Conservation (phyloP, 2,113 vertebrate species). For the Ramphastos sulfuratus region DNA sequence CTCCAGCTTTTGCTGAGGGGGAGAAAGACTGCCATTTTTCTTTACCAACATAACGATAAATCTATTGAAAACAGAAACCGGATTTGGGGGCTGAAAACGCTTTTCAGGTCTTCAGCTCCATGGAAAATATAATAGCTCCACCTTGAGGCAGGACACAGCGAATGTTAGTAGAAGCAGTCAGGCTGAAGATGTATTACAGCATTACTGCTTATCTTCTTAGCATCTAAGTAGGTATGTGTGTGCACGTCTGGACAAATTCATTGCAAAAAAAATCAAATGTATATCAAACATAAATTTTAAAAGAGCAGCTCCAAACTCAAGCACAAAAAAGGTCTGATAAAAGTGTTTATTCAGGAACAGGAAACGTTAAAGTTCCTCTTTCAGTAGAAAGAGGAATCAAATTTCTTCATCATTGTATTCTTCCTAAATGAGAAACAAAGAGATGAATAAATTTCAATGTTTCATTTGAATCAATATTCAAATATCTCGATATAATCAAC, state of each 20-base stretch:
- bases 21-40: not conserved
- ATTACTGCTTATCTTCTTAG: not conserved
- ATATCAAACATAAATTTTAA: not conserved
- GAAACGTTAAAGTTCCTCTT: not conserved
- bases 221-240: not conserved
- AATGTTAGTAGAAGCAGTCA: not conserved
- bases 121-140: conserved; percentile 72
- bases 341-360: not conserved
- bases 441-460: not conserved
- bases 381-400: not conserved
- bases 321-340: not conserved
- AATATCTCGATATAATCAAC: not conserved
- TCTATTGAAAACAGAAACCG: conserved; percentile 10
- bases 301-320: not conserved
- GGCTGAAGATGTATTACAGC: not conserved
- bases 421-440: not conserved
- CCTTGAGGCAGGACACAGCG: conserved; percentile 50
- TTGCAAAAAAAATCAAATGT: not conserved
- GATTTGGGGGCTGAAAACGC: not conserved
- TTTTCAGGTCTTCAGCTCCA: not conserved
- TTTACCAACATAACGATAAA: not conserved
- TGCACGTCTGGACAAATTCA: not conserved
- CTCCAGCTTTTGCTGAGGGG: not conserved
- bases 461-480: not conserved
- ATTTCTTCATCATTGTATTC: not conserved